Conservation (phyloP, 2,797 vertebrate species). For the Coregonus sp. region DNA sequence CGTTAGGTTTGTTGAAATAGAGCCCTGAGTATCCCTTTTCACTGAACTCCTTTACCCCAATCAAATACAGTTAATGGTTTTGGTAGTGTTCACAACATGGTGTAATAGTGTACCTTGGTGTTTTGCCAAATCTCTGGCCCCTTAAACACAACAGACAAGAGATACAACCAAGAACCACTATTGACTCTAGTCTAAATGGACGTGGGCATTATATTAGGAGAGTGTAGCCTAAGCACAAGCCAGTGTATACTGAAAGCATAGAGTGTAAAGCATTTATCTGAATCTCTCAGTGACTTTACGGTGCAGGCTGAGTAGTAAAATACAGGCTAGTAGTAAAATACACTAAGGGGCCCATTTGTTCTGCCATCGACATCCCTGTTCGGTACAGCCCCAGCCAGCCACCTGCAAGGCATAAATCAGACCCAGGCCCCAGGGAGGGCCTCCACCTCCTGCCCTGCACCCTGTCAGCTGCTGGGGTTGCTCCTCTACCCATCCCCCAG, state of each 20-base stretch:
- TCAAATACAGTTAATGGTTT: background rate
- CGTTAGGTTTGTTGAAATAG: too few species aligned
- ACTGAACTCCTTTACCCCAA: background rate
- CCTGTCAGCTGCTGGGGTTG: constrained; percentile 55
- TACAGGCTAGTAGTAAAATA: constrained; percentile 37
- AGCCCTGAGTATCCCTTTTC: background rate
- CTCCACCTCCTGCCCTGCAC: constrained; percentile 22
- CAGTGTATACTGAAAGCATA: background rate
- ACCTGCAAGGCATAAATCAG: constrained; percentile 75
- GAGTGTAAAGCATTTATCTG: constrained; percentile 19
- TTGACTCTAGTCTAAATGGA: too few species aligned
- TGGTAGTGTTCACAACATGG: too few species aligned
- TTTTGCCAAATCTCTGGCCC: too few species aligned
- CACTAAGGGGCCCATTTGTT: constrained; percentile 45
- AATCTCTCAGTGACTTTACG: constrained; percentile 12
- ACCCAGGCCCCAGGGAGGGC: constrained; percentile 31
- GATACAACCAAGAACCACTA: too few species aligned
- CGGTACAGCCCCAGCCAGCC: constrained; percentile 38
- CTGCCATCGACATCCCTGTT: constrained; percentile 16
- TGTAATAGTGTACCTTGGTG: too few species aligned
- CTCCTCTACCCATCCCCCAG: constrained; percentile 27
- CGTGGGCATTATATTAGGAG: too few species aligned
- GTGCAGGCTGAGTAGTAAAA: background rate
- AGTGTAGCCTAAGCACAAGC: background rate
- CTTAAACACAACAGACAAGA: too few species aligned